Evolutionary conservation across 2,113 vertebrate species (phyloP), one percentile per base, ranked within the genome.

Genomic region (Mastomys natalensis): DNA sequence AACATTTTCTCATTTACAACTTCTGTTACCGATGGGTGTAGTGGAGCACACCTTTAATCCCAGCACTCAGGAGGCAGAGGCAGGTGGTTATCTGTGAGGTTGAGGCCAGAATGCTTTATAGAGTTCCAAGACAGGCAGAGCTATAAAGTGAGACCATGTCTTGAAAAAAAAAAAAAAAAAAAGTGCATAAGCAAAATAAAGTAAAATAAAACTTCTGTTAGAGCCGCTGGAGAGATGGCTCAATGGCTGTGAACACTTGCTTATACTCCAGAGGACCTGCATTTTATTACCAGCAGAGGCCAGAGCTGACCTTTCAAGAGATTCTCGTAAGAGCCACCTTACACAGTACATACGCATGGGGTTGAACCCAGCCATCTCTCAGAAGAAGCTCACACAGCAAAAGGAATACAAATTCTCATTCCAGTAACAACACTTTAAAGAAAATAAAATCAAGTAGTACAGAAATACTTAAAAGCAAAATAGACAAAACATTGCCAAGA

Each of bases 401-500:
- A 37, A 87, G 22, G 45, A 94, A 91, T 73, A 96, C 37, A 95
- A 68, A 91, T 94, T 86, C 51, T 97, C 95, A 90, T 3, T 66
- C 22, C 22, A 76, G 29, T 88, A 84, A 53, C 58, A 95, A 72
- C 86, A 68, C 48, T 85, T 97, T 88, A 90, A 90, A 91, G 84
- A 70, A n/a, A 68, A 68, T 51, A 88, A 94, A 93, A 68, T 29
- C 34, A 93, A 94, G 70, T 19, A 77, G 48, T 91, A 9, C 53
- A 74, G 80, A 92, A 80, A 96, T 87, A 58, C 91, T 91, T 84
- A 87, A 10, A 93, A 97, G 89, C 37, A 90, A 95, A 96, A 97
- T 82, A 92, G 87, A 87, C 7, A 29, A 91, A 84, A 51, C 19
- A 58, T 55, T 53, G 53, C 5, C 64, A 45, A 26, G 37, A 24